Evolutionary conservation across 2,113 vertebrate genomes (phyloP).

Genomic region (Gracilinanus agilis): DNA sequence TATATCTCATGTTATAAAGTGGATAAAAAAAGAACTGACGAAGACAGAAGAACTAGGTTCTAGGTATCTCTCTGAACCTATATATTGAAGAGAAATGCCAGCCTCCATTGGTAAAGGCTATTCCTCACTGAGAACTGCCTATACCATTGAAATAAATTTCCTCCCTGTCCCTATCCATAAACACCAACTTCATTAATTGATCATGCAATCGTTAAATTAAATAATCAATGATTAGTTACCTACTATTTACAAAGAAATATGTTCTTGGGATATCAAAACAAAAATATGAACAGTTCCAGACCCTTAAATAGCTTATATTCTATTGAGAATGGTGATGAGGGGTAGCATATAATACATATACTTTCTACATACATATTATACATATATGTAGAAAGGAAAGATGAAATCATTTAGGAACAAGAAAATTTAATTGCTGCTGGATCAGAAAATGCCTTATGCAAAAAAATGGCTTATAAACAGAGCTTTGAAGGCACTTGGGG

Average conservation of each 20-base stretch:
- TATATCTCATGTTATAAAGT: neutral
- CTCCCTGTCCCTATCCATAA: neutral
- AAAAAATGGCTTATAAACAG: neutral
- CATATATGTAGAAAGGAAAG: neutral
- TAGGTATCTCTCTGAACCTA: neutral
- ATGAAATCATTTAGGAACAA: neutral
- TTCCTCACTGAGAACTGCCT: neutral
- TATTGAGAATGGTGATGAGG: neutral
- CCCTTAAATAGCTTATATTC: neutral
- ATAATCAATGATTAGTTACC: neutral
- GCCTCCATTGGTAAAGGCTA: too few species aligned
- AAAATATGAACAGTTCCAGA: neutral
- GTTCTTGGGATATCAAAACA: neutral
- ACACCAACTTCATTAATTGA: neutral
- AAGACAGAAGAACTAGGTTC: neutral
- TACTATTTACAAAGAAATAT: neutral
- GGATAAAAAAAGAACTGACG: neutral
- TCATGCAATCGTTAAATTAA: neutral
- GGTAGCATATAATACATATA: neutral
- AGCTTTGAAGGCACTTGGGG: neutral
- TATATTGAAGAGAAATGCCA: neutral
- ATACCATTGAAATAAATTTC: neutral
- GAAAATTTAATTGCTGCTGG: neutral
- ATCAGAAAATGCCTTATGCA: neutral
- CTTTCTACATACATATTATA: neutral